Evolutionary conservation across 2,113 vertebrate species (phyloP).

Genomic region (Thamnophis sirtalis): DNA sequence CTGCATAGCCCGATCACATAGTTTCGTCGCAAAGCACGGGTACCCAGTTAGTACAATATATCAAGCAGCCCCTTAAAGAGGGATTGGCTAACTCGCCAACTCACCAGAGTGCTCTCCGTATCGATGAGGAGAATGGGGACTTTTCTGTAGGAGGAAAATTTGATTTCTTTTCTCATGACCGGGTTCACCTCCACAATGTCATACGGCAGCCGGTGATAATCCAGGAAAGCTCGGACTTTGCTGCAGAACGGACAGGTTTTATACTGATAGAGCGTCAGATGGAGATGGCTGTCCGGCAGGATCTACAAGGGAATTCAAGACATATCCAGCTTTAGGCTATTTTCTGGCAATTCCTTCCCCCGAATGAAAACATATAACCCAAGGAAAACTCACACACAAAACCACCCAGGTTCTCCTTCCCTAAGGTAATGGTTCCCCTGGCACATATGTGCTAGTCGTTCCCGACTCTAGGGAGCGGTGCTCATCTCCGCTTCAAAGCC

Average conservation of each 20-base stretch:
- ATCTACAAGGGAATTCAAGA: constrained; percentile 32
- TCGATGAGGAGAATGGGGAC: constrained; percentile 84
- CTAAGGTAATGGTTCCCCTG: too few relatives aligned
- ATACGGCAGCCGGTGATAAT: constrained; percentile 87
- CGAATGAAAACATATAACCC: not conserved
- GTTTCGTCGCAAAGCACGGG: too few relatives aligned
- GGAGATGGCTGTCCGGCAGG: constrained; percentile 46
- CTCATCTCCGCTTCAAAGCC: too few relatives aligned
- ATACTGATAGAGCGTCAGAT: constrained; percentile 93
- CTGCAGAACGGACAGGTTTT: constrained; percentile 99
- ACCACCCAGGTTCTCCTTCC: too few relatives aligned
- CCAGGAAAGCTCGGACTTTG: constrained; percentile 93
- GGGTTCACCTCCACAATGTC: constrained; percentile 95
- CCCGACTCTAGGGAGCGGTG: too few relatives aligned
- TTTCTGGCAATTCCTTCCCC: not conserved
- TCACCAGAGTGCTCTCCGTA: constrained; percentile 69
- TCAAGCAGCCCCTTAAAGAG: not conserved
- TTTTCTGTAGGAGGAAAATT: constrained; percentile 94
- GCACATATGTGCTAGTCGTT: too few relatives aligned
- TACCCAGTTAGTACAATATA: too few relatives aligned
- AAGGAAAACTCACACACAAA: too few relatives aligned
- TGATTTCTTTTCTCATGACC: constrained; percentile 87
- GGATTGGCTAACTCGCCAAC: constrained; percentile 9
- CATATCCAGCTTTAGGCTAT: not conserved
- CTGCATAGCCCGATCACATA: too few relatives aligned